Base-by-base conservation (phyloP, 2,113 vertebrate genomes). In the Sula dactylatra region DNA sequence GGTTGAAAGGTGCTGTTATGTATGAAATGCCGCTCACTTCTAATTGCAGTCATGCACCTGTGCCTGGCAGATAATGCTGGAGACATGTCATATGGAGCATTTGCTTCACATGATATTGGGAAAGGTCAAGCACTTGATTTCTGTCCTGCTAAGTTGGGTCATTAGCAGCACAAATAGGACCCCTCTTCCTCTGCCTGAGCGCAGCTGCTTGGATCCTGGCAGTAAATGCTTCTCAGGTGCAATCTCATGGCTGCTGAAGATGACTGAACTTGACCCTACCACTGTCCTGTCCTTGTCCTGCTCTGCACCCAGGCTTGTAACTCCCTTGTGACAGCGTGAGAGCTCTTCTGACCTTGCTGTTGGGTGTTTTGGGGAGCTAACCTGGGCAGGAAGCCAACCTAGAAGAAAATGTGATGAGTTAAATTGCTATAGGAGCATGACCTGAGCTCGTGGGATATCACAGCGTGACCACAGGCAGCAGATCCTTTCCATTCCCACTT, bases 1-100 rank as follows among this genome's bases (percentile, higher is more conserved):
- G 56, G 73, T 81, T 86, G 89, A 94, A 94, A 97, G 81, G 73
- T 91, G 77, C 80, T 93, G 92, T 86, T 95, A 86, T 61, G 61
- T 91, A 31, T 17, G 29, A 95, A 94, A 86, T 94, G 81, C 72
- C 0, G 0, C 70, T 85, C 62, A 94, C 82, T 93, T 96, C 94
- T 95, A 97, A 97, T 96, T 97, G 95, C 83, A 82, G 93, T 93
- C 40, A 0, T 95, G 94, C 94, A 95, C 96, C 94, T 96, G 96
- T 94, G 95, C 81, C 70, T 80, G 82, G 70, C 89, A 84, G 86
- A 90, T 92, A 97, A 93, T 94, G 93, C 91, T 49, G 79, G 74
- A 92, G 65, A 42, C 2, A 1, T 56, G 64, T 96, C 69, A 21
- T 73, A 87, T 10, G 54, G 84, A 82, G 76, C 54, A 83, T 90